These are phyloP conservation scores for Australoheros facetus DNA, from an alignment of 2,797 vertebrate species.

Conservation along the genomic window DNA sequence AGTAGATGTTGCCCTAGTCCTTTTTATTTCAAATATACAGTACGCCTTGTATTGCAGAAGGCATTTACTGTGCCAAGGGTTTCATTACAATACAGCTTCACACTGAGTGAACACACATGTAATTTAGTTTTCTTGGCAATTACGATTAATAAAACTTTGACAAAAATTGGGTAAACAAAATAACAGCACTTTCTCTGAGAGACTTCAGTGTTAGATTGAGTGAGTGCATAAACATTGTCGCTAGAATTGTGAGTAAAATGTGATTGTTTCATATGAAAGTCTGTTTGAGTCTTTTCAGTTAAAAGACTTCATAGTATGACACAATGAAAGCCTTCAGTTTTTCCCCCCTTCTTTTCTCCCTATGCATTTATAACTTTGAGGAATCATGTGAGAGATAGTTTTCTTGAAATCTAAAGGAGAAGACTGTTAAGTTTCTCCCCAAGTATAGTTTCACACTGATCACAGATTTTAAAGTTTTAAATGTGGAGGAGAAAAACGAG, in stretches of 20 bases:
- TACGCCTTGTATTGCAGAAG: background rate
- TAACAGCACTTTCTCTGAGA: background rate
- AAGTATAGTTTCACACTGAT: constrained; percentile 58
- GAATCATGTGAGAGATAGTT: constrained; percentile 73
- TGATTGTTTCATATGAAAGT: constrained; percentile 78
- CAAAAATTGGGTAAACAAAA: constrained; percentile 36
- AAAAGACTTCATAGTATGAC: constrained; percentile 74
- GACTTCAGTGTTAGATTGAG: constrained; percentile 32
- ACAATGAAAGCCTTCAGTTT: constrained; percentile 67
- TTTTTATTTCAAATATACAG: background rate
- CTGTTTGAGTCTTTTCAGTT: constrained; percentile 78
- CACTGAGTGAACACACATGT: background rate
- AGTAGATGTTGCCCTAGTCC: background rate
- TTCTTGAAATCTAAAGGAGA: constrained; percentile 72
- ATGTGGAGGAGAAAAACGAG: constrained; percentile 40
- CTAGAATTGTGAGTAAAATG: constrained; percentile 66
- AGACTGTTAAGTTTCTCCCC: constrained; percentile 70
- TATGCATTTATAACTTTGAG: constrained; percentile 72
- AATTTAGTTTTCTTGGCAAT: background rate
- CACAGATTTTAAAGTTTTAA: constrained; percentile 52
- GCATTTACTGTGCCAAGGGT: constrained; percentile 9
- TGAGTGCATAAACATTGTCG: constrained; percentile 67
- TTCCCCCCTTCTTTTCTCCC: constrained; percentile 46
- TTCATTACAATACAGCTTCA: constrained; percentile 18
- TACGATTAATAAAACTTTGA: constrained; percentile 17